Evolutionary conservation across 64 coral and sea anemone genomes (phyloP), one percentile per base, ranked within the genome.

Genomic region (Porites australiensis): DNA sequence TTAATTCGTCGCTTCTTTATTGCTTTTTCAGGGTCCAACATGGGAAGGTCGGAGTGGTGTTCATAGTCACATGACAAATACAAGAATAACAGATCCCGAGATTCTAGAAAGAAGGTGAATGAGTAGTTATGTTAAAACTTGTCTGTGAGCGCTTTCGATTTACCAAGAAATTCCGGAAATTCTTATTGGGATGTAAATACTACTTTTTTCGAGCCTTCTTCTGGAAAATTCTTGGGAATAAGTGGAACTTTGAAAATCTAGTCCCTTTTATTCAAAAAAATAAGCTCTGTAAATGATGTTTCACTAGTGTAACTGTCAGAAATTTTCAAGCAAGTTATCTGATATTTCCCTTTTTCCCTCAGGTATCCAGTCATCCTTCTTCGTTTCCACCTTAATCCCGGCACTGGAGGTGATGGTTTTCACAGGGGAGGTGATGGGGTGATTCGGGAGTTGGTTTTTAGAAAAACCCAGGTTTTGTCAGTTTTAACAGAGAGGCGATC

Each of bases 31-130:
- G 97, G 97, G 97, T 64, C 94, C 97, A 18, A 96, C 90, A 16
- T 98, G 97, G 97, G 84, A 93, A 53, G 97, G 97, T 2, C 91
- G 94, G 8, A 98, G 97, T 55, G 97, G 97, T 59, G 97, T 98
- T 8, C 97, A 98, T 60, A 63, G 66, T 37, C 97, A 98, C 77
- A 98, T 98, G 97, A 98, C 97, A 19, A 98, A 98, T 64, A 98
- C 97, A 37, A 95, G 97, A 77, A 98, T 98, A 53, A 98, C 97
- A 55, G 97, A 98, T 59, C 97, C 97, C 43, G 97, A 98, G 78
- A 93, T 98, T 7, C 89, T 98, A 4, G 97, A 98, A 72, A 86
- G 89, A 72, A 94, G 97, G 96, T 98, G 59, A 66, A 86, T 59
- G 18, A 12, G 45, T 21, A 43, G 3, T 23, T 13, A 37, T 37